Base-by-base conservation (phyloP, 2,113 vertebrate species). In the Saguinus midas region DNA sequence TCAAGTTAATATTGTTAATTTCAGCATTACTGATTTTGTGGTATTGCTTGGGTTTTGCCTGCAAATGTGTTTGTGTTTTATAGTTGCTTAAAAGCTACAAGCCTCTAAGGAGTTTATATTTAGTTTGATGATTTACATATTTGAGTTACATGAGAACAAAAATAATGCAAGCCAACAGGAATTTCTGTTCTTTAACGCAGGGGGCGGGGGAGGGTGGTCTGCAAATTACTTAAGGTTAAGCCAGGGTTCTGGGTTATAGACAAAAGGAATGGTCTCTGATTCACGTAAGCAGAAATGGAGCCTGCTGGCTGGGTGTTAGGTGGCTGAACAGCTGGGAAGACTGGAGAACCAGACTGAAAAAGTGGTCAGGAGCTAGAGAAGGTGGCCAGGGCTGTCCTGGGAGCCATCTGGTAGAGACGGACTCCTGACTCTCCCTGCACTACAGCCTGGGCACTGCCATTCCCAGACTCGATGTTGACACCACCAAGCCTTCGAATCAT, bases 11-110 rank as follows among this genome's bases (percentile, higher is more conserved):
- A 68, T 29, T 12, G 29, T 90, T 90, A 48, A 66, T 93, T 75
- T 93, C 55, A 64, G 25, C n/a, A 32, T 58, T 43, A 17, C 37
- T 58, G 72, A 88, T 45, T 90, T 78, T 14, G 52, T 68, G 55
- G 17, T 23, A 7, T 55, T 93, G 66, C 61, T 86, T 68, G 17
- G 79, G 43, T 94, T 78, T 87, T 68, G n/a, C 32, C 78, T 84
- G 70, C 50, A 84, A 94, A 80, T 70, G 64, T 80, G 29, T 91
- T 80, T 88, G 78, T 68, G 64, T 93, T 97, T 84, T 37, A 37
- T 43, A 80, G 83, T 40, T 27, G 18, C 43, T 75, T 73, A 48
- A 84, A 84, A 78, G 68, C 61, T 45, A 20, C 23, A 84, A 68
- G 79, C 57, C 50, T 73, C 57, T 55, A 70, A 82, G 23, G 94